These are phyloP conservation scores for Drosophila rubida DNA, from an alignment of 2,888 invertebrate genomes.

Conservation along the genomic window DNA sequence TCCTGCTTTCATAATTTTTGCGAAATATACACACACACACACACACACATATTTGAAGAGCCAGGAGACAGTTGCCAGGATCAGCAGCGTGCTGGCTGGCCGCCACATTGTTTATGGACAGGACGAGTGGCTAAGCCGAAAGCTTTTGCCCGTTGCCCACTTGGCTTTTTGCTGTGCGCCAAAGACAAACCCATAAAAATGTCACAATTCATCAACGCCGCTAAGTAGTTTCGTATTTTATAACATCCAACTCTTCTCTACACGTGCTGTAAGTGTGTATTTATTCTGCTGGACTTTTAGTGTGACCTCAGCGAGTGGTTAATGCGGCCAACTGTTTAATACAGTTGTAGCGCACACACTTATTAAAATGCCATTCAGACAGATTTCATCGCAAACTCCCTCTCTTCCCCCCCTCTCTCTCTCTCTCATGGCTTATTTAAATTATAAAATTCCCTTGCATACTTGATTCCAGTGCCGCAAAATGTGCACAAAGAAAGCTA, in stretches of 20 bases:
- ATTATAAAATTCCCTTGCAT: slow-evolving; percentile 10
- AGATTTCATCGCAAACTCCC: not conserved
- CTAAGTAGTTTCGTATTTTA: slow-evolving; percentile 78
- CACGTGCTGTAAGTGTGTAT: slow-evolving; percentile 5
- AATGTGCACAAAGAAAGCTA: not conserved
- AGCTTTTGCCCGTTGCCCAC: slow-evolving; percentile 39
- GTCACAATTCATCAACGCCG: slow-evolving; percentile 78
- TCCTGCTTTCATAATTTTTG: slow-evolving; percentile 58
- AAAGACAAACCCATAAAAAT: slow-evolving; percentile 80
- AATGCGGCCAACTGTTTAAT: slow-evolving; percentile 5
- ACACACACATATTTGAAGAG: slow-evolving; percentile 25
- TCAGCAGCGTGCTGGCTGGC: slow-evolving; percentile 43
- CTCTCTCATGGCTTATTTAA: not conserved
- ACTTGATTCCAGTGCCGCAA: slow-evolving; percentile 1
- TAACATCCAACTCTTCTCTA: slow-evolving; percentile 38
- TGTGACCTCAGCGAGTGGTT: slow-evolving; percentile 49
- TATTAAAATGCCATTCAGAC: not conserved
- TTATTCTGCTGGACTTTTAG: slow-evolving; percentile 43
- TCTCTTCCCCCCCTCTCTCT: not conserved
- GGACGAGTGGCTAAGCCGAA: slow-evolving; percentile 59
- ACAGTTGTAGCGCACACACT: slow-evolving; percentile 1
- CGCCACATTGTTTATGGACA: slow-evolving; percentile 66
- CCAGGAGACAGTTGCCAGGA: slow-evolving; percentile 19
- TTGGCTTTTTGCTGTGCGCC: slow-evolving; percentile 27
- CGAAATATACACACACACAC: slow-evolving; percentile 6